Base-by-base conservation (phyloP, 2,888 invertebrate species). In the Yponomeuta sedellus region DNA sequence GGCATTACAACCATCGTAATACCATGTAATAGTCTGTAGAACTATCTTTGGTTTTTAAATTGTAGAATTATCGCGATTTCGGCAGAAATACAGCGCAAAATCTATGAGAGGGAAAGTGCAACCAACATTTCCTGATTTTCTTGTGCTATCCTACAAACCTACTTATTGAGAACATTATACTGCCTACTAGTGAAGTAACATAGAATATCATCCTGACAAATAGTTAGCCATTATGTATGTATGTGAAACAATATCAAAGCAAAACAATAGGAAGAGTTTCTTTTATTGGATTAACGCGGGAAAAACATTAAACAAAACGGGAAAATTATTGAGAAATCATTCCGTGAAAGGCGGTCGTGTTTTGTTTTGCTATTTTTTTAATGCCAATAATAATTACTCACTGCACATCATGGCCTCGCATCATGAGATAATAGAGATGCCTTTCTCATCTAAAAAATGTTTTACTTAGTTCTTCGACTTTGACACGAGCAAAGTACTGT, bases 341-440 rank as follows among this genome's bases (percentile, higher is more conserved):
- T 62, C 52, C 66, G 34, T 58, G 66, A 66, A 66, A 66, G 66
- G 57, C 63, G 63, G 20, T 40, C 63, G 63, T 63, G 40, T 44
- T 63, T 63, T 44, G 40, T 61, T 58, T 20, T 58, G 20, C 20
- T 20, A 22, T 10, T 16, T 59, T n/a, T 22, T 63, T 20, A 44
- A 44, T 22, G 63, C 44, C 44, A 44, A 44, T 44, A 22, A 44
- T 44, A 22, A 63, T 63, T 44, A 63, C 40, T 63, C 20, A 40
- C 19, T 20, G 44, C 61, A 61, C 25, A 6, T 34, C 34, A 63
- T 25, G 40, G 63, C 25, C 44, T 52, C 44, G 40, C 62, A 20
- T 20, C 44, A 44, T 40, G 44, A 63, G 63, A 63, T 63, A 44
- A 44, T 63, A 63, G 44, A 22, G 40, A 10, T 64, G 58, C 39